phyloP scores from a whole-genome alignment of 2,888 invertebrate species.

The Agrochola lota region DNA sequence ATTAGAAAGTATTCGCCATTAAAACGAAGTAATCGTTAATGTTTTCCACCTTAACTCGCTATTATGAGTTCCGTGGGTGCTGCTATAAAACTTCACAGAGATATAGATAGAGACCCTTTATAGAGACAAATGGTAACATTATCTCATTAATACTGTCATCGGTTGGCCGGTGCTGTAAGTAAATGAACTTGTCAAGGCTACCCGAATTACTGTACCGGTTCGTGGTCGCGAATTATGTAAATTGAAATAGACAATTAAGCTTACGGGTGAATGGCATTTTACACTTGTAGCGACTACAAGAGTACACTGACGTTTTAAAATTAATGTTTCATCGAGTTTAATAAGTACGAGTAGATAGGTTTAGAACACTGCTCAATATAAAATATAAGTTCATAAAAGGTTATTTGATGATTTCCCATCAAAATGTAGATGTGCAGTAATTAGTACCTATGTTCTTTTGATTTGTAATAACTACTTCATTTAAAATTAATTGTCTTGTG shows the following conservation, averaged over 20 bases:
- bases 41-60: slow-evolving; percentile 52
- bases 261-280: slow-evolving; percentile 70
- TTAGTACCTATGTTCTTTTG: not conserved
- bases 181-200: slow-evolving; percentile 82
- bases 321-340: slow-evolving; percentile 29
- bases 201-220: slow-evolving; percentile 72
- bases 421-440: not conserved
- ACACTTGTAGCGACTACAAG: slow-evolving; percentile 34
- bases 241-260: slow-evolving; percentile 78
- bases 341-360: not conserved
- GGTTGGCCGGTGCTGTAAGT: slow-evolving; percentile 60
- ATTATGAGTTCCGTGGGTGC: slow-evolving; percentile 42
- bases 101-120: too few relatives aligned
- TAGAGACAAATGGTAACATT: slow-evolving; percentile 68
- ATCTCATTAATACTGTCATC: slow-evolving; percentile 70
- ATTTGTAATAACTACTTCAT: not conserved
- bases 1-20: slow-evolving; percentile 39
- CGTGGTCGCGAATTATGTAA: slow-evolving; percentile 75
- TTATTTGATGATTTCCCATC: not conserved
- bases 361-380: too few relatives aligned
- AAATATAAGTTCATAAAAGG: not conserved
- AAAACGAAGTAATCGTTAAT: slow-evolving; percentile 62
- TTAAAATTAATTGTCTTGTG: not conserved
- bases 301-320: slow-evolving; percentile 38
- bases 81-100: slow-evolving; percentile 65